Evolutionary conservation across 2,888 invertebrate species (phyloP), one percentile per base, ranked within the genome.

Genomic region (Dryobota labecula): DNA sequence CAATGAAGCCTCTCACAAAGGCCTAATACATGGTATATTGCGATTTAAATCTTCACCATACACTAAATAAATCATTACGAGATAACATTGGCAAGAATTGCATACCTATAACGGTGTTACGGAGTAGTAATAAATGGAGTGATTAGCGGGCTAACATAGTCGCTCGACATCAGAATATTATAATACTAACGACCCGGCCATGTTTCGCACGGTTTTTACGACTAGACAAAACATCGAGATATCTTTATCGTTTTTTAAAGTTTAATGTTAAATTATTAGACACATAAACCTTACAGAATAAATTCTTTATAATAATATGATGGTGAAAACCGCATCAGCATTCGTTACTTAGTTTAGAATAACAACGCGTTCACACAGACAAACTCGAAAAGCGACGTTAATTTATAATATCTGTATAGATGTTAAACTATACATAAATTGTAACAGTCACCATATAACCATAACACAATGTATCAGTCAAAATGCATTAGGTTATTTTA

Each of bases 41-140:
- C 30, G 24, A 47, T 73, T 4, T n/a, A 27, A 36, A 27, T 49
- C 20, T 24, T 20, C 15, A 18, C 13, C 8, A 30, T 43, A 51
- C 18, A 43, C 13, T 36, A n/a, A n/a, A n/a, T n/a, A n/a, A n/a
- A 51, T 62, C 15, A 41, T 76, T 41, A 67, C 5, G n/a, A 47
- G 41, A 54, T 8, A 56, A 49, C 54, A 36, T 68, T 68, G 56
- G 41, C 47, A 73, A 68, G 54, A 73, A 30, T 0, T 36, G 27
- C 27, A n/a, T 30, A 61, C 27, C 15, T 30, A 61, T 9, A 13
- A 54, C n/a, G 18, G 18, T 47, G 20, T 38, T 13, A 53, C 45
- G 0, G 45, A 72, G 45, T 53, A 47, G 20, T 65, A 33, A 56
- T 56, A 73, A 54, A 75, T 41, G 54, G 33, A 66, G 67, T 41